A percentile compares a stretch with the other conserved stretches of the same genome.
Evolutionary conservation across 2,797 vertebrate genomes (phyloP).

Genomic region (Tapera naevia): DNA sequence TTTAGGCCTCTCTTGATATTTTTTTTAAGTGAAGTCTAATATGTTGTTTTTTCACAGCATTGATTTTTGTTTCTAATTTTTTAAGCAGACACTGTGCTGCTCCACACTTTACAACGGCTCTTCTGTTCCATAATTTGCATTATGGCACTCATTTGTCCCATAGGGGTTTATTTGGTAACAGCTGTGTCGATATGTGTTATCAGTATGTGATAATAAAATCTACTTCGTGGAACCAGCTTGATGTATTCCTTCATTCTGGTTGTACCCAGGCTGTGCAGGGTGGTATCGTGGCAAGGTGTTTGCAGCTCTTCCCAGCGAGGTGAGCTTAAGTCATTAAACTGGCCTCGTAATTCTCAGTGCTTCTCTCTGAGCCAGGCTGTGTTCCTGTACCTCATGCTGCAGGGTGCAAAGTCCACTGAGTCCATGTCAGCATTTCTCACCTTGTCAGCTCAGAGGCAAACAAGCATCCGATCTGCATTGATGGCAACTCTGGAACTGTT

Average conservation of each 20-base stretch:
- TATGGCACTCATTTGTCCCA: not conserved
- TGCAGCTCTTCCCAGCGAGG: not conserved
- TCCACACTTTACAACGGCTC: conserved; percentile 3
- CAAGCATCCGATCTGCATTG: not conserved
- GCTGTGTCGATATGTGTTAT: conserved; percentile 32
- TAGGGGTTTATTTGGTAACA: conserved; percentile 28
- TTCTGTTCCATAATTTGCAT: conserved; percentile 8
- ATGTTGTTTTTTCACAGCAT: not conserved
- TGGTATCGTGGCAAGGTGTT: not conserved
- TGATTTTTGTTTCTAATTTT: not conserved
- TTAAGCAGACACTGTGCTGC: not conserved
- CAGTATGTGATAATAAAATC: conserved; percentile 63
- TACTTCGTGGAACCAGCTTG: not conserved
- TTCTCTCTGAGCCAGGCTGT: not conserved
- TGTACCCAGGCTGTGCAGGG: not conserved
- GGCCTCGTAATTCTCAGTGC: not conserved
- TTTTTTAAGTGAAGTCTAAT: not conserved
- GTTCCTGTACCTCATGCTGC: not conserved
- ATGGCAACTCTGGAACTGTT: not conserved
- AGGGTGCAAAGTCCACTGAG: fast-evolving
- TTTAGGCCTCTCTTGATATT: not conserved
- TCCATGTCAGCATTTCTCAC: not conserved
- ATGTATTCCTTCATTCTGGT: not conserved
- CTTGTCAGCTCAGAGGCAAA: not conserved
- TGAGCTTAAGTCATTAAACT: not conserved